Percentiles rank a stretch among this genome's conserved stretches.
Evolutionary conservation across 2,797 vertebrate species (phyloP).

Genomic region (Brotogeris chrysoptera): DNA sequence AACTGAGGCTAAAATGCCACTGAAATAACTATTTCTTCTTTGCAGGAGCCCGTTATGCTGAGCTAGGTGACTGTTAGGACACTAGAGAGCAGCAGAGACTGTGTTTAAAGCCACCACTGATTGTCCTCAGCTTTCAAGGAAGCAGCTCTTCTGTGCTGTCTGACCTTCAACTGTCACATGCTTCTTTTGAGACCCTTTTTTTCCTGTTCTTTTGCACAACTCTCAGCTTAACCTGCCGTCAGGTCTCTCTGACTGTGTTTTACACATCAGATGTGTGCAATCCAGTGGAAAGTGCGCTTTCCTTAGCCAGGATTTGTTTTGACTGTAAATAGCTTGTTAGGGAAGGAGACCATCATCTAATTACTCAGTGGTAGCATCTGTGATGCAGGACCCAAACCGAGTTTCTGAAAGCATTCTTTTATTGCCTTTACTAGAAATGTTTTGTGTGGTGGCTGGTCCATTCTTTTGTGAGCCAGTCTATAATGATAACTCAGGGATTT

Average conservation of each 20-base stretch:
- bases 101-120: neutral
- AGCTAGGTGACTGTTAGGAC: neutral
- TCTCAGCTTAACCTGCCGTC: neutral
- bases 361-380: neutral
- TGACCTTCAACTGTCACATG: neutral
- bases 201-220: neutral
- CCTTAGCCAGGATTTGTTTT: neutral
- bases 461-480: neutral
- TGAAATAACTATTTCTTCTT: accelerated
- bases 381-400: neutral
- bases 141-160: accelerated
- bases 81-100: slow-evolving; percentile 75
- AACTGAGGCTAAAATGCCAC: accelerated
- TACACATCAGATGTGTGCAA: too few species aligned
- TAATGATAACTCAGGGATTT: accelerated
- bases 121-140: accelerated
- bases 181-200: neutral
- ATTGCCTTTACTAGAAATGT: too few species aligned
- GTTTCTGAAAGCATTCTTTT: neutral
- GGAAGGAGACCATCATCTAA: neutral
- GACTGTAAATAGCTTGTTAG: neutral
- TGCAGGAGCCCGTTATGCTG: neutral
- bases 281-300: neutral
- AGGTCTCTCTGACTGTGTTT: neutral
- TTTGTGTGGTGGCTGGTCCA: neutral